These are phyloP conservation scores for Atractosteus spatula DNA, from an alignment of 2,113 vertebrate genomes.

Conservation along the genomic window DNA sequence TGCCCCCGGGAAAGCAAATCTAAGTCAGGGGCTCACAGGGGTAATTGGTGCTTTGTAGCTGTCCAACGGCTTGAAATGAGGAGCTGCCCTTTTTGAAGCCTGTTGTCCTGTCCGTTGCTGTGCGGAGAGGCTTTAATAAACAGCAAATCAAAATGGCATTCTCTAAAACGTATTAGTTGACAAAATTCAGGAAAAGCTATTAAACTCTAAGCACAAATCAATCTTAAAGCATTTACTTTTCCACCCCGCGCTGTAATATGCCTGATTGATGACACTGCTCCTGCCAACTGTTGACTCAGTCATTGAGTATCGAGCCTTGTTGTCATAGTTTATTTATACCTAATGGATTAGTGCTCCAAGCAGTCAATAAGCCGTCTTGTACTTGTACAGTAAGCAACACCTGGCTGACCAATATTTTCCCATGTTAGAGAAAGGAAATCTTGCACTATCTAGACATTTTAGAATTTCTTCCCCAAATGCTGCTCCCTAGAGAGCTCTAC, in stretches of 20 bases:
- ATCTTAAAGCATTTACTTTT: not conserved
- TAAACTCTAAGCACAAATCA: not conserved
- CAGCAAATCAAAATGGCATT: not conserved
- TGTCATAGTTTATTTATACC: slow-evolving; percentile 13
- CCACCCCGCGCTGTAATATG: not conserved
- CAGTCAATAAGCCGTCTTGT: not conserved
- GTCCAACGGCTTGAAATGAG: not conserved
- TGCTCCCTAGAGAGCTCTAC: too few relatives aligned
- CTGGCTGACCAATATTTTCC: too few relatives aligned
- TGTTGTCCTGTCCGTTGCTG: too few relatives aligned
- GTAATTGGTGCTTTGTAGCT: too few relatives aligned
- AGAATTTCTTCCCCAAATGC: too few relatives aligned
- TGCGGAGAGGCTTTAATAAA: slow-evolving; percentile 1
- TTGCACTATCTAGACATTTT: too few relatives aligned
- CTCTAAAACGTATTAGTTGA: not conserved
- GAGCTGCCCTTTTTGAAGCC: too few relatives aligned
- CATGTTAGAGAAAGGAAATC: too few relatives aligned
- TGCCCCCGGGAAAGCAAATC: too few relatives aligned
- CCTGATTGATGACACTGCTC: not conserved
- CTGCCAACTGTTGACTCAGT: not conserved
- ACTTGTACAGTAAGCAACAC: not conserved
- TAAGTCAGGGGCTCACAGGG: too few relatives aligned
- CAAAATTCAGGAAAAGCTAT: not conserved
- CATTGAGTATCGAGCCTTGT: not conserved
- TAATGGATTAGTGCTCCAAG: not conserved